phyloP scores from a whole-genome alignment of 2,888 invertebrate genomes.

The Ferrisia virgata region DNA sequence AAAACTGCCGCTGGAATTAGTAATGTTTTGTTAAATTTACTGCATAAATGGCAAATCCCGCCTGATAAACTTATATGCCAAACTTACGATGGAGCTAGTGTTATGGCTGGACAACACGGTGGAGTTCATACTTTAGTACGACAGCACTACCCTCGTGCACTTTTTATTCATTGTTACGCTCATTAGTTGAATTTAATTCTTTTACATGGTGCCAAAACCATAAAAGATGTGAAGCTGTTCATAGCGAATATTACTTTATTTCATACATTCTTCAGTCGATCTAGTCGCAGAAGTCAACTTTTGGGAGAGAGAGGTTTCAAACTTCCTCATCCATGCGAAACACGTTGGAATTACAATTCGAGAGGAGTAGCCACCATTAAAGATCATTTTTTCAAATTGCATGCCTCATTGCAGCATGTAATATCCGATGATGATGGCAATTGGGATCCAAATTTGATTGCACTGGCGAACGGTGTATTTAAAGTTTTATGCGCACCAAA shows the following conservation, averaged over 20 bases:
- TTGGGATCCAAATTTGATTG: background rate
- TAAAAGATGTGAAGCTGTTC: conserved; percentile 41
- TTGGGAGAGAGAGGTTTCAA: conserved; percentile 40
- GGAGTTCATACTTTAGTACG: conserved; percentile 19
- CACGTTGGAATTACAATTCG: conserved; percentile 42
- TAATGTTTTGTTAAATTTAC: background rate
- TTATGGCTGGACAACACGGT: conserved; percentile 49
- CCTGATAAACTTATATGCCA: conserved; percentile 46
- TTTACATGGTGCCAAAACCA: conserved; percentile 34
- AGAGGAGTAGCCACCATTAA: conserved; percentile 37
- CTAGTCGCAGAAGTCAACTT: conserved; percentile 17
- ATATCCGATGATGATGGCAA: background rate
- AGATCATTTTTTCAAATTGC: conserved; percentile 28
- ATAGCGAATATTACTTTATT: conserved; percentile 41
- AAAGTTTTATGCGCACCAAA: background rate
- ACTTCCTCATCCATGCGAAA: conserved; percentile 33
- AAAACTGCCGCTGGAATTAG: too few species aligned
- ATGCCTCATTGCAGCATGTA: background rate
- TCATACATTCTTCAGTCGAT: conserved; percentile 25
- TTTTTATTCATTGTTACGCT: conserved; percentile 43
- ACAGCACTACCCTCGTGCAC: conserved; percentile 3
- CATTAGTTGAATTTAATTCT: conserved; percentile 42
- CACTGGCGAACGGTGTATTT: background rate
- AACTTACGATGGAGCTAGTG: conserved; percentile 52
- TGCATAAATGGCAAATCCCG: background rate